A percentile compares a stretch with the other conserved stretches of the same genome.
Evolutionary conservation across 2,113 vertebrate species (phyloP).

Genomic region (Pelvicachromis taeniatus): DNA sequence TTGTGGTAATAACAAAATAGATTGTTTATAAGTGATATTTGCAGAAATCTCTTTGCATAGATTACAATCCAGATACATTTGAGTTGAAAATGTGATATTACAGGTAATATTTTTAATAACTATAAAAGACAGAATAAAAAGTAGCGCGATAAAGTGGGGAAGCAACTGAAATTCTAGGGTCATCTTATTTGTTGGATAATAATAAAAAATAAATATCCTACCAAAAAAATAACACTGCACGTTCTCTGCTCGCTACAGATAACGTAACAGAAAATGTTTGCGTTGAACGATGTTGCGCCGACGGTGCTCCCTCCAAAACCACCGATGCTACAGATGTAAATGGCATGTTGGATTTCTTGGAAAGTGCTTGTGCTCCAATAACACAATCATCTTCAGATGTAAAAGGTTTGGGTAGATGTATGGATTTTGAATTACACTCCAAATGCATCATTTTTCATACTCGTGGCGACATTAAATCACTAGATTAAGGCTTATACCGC

Average conservation of each 20-base stretch:
- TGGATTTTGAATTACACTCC: neutral
- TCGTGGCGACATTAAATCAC: neutral
- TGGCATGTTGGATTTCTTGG: neutral
- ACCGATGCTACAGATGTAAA: neutral
- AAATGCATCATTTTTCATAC: neutral
- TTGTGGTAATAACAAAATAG: fast-evolving
- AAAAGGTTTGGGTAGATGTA: neutral
- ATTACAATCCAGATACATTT: neutral
- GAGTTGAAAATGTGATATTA: neutral
- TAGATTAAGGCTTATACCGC: neutral
- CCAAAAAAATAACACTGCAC: fast-evolving
- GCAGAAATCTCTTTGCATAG: neutral
- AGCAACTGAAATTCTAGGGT: neutral
- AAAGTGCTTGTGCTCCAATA: neutral
- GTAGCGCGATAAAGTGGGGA: neutral
- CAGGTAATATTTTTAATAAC: fast-evolving
- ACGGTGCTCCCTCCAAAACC: neutral
- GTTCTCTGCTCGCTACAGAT: neutral
- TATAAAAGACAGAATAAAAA: fast-evolving
- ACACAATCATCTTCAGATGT: neutral
- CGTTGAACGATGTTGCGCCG: neutral
- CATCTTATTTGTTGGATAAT: fast-evolving
- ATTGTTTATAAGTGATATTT: fast-evolving
- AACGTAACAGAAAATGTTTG: neutral
- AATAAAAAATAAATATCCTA: fast-evolving